Conservation (phyloP, 1,140 invertebrate genomes). For the Elymnias hypermnestra region DNA sequence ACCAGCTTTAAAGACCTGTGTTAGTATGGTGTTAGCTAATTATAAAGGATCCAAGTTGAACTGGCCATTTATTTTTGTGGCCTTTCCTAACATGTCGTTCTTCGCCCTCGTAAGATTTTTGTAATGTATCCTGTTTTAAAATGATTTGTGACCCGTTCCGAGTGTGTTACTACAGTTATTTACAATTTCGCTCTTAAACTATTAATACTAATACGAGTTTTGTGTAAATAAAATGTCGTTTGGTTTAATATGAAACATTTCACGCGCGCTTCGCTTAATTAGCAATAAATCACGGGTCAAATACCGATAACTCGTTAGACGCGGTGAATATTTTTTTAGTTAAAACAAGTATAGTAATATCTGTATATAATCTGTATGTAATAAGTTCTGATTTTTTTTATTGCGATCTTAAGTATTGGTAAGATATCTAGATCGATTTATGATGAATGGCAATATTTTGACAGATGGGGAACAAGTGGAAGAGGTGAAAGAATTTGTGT, state of each 20-base stretch:
- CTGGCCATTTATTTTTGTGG: conserved; percentile 31
- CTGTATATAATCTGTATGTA: too few relatives aligned
- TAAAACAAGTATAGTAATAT: too few relatives aligned
- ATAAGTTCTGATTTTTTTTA: too few relatives aligned
- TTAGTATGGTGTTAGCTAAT: not conserved
- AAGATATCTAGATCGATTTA: too few relatives aligned
- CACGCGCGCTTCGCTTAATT: too few relatives aligned
- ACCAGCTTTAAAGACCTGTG: conserved; percentile 9
- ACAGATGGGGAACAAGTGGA: too few relatives aligned
- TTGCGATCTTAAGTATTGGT: too few relatives aligned
- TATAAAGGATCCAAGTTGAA: conserved; percentile 1
- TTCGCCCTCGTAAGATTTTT: conserved; percentile 35
- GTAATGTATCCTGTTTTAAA: conserved; percentile 24
- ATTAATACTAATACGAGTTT: not conserved
- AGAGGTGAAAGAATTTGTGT: too few relatives aligned
- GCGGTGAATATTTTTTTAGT: too few relatives aligned
- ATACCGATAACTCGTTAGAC: too few relatives aligned
- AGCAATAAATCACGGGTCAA: too few relatives aligned
- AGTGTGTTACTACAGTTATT: not conserved
- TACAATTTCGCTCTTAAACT: not conserved
- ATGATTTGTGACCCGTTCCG: conserved; percentile 13
- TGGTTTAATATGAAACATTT: not conserved
- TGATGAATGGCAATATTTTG: too few relatives aligned
- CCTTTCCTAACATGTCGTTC: conserved; percentile 32
- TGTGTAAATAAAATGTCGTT: not conserved